These are phyloP conservation scores for Trichonephila clavipes DNA, from an alignment of 1,140 invertebrate species.

Conservation along the genomic window DNA sequence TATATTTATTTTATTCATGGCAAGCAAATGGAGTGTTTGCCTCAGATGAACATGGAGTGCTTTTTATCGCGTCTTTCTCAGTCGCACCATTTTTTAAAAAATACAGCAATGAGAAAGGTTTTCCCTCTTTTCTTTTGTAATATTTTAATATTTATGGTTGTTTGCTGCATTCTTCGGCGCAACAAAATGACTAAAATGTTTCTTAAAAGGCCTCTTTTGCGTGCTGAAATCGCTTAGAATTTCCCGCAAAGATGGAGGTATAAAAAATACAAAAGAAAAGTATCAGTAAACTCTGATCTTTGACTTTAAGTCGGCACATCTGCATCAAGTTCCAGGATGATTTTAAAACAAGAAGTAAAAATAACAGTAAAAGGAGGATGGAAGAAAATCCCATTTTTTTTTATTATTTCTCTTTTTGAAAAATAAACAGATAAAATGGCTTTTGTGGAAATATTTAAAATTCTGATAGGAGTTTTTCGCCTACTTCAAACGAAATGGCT, in stretches of 20 bases:
- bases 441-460: not conserved
- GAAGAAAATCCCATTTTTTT: too few relatives aligned
- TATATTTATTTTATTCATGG: too few relatives aligned
- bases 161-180: not conserved
- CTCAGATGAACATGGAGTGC: too few relatives aligned
- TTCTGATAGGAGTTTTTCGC: not conserved
- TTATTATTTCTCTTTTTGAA: not conserved
- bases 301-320: too few relatives aligned
- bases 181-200: not conserved
- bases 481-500: not conserved
- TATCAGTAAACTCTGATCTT: not conserved
- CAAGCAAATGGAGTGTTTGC: too few relatives aligned
- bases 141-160: not conserved
- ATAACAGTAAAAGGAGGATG: too few relatives aligned
- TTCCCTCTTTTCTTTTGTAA: not conserved
- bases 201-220: not conserved
- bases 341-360: too few relatives aligned
- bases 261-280: not conserved
- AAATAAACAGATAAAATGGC: not conserved
- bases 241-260: not conserved
- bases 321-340: too few relatives aligned
- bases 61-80: not conserved
- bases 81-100: not conserved
- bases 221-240: not conserved
- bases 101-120: not conserved